Percentiles rank a stretch among this genome's conserved stretches.
phyloP scores from a whole-genome alignment of 1,140 invertebrate species.

The Drosophila equinoxialis region DNA sequence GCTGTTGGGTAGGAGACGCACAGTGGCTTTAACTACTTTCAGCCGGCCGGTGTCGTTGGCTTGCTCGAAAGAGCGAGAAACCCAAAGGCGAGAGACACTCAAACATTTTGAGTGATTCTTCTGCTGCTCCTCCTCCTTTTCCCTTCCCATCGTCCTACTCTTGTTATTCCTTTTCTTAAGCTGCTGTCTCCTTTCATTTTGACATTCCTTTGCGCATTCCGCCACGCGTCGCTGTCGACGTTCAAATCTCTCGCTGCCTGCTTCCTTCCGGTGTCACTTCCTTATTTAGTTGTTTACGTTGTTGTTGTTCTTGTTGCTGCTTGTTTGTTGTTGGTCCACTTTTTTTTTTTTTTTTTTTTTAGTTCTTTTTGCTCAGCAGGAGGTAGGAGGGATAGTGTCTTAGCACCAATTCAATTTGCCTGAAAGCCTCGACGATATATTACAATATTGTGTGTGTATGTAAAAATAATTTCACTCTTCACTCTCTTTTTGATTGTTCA shows the following conservation, averaged over 20 bases:
- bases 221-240: constrained; percentile 45
- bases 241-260: constrained; percentile 35
- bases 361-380: constrained; percentile 39
- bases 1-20: constrained; percentile 10
- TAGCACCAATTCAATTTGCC: constrained; percentile 67
- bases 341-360: constrained; percentile 58
- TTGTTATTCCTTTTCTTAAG: constrained; percentile 6
- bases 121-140: background rate
- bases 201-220: constrained; percentile 73
- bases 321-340: constrained; percentile 24
- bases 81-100: constrained; percentile 24
- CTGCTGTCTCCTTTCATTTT: constrained; percentile 18
- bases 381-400: constrained; percentile 13
- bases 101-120: constrained; percentile 48
- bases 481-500: constrained; percentile 39
- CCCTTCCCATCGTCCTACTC: background rate
- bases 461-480: constrained; percentile 19
- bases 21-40: constrained; percentile 71
- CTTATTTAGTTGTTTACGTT: constrained; percentile 78
- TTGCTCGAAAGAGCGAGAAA: constrained; percentile 26
- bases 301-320: background rate
- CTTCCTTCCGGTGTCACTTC: constrained; percentile 80
- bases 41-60: constrained; percentile 78
- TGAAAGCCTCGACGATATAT: constrained; percentile 43
- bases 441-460: background rate